Percentiles rank a stretch among this genome's conserved stretches.
These are phyloP conservation scores for Perca flavescens DNA, from an alignment of 2,113 vertebrate species.

Conservation along the genomic window DNA sequence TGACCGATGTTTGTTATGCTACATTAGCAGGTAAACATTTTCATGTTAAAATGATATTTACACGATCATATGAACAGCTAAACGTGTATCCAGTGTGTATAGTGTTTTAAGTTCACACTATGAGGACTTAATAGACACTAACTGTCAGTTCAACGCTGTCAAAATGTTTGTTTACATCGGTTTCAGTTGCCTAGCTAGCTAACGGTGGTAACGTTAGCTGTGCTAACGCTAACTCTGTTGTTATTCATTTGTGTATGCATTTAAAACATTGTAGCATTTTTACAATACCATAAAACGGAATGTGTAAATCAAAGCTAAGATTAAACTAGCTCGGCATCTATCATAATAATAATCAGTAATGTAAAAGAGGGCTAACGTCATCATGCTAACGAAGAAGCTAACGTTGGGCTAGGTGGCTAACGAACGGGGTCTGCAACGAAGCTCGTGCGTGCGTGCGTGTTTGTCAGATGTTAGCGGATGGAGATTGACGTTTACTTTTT, in stretches of 20 bases:
- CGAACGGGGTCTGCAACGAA: background rate
- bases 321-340: fast-evolving
- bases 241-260: background rate
- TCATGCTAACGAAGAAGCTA: background rate
- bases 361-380: background rate
- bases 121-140: fast-evolving
- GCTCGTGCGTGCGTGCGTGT: background rate
- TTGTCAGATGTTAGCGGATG: no score
- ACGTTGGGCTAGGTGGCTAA: constrained; percentile 45
- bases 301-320: fast-evolving
- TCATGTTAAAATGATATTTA: background rate
- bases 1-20: constrained; percentile 81
- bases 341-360: no score
- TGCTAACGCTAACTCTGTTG: constrained; percentile 28
- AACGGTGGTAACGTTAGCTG: constrained; percentile 27
- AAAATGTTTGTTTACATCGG: constrained; percentile 64
- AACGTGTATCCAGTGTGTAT: fast-evolving
- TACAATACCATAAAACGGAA: fast-evolving
- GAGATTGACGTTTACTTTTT: no score
- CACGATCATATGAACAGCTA: fast-evolving
- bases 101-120: fast-evolving
- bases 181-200: constrained; percentile 27
- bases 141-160: background rate
- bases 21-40: constrained; percentile 74
- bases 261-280: background rate